Base-by-base conservation (phyloP, 2,888 invertebrate genomes). In the Clistopyga incitator region DNA sequence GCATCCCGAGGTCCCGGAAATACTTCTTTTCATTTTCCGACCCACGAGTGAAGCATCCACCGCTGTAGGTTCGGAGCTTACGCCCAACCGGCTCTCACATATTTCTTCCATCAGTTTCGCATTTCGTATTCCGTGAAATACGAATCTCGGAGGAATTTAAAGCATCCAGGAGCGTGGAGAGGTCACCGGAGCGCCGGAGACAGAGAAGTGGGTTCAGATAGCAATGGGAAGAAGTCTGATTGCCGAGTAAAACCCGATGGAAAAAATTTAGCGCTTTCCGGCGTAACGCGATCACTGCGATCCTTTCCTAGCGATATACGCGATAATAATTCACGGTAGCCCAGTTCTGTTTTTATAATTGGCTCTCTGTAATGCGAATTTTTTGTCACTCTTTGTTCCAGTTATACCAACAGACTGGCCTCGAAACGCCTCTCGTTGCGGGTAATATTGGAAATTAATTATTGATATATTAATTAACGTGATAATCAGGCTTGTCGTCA, bases 81-180 rank as follows among this genome's bases (percentile, higher is more conserved):
- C 70, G 61, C 38, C 42, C 80, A 52, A 56, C 52, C 77, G 79
- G 20, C 77, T 86, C 78, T 79, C 82, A 65, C 82, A 85, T 85
- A 76, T 79, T 86, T 87, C 84, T 50, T 85, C 87, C 86, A 88
- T 88, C 87, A 86, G 86, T 87, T 88, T 89, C 86, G 79, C 87
- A 89, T 90, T 90, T 88, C 84, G 88, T 89, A 89, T 89, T 88
- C 89, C 84, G 80, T 52, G 77, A 84, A 87, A 88, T 88, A 88
- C 88, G 88, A 89, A 89, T 89, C 87, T 86, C 87, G 71, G 79
- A 80, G 86, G 88, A 88, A 88, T 88, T 87, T 81, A 85, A 85
- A 88, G 85, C 85, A 87, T 84, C 84, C 80, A 82, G 79, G 74
- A 86, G 82, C 81, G 84, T 77, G 82, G 70, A 61, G 77, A 80